A percentile compares a stretch with the other conserved stretches of the same genome.
These are phyloP conservation scores for Cryptoblepharus egeriae DNA, from an alignment of 2,797 vertebrate species.

Conservation along the genomic window DNA sequence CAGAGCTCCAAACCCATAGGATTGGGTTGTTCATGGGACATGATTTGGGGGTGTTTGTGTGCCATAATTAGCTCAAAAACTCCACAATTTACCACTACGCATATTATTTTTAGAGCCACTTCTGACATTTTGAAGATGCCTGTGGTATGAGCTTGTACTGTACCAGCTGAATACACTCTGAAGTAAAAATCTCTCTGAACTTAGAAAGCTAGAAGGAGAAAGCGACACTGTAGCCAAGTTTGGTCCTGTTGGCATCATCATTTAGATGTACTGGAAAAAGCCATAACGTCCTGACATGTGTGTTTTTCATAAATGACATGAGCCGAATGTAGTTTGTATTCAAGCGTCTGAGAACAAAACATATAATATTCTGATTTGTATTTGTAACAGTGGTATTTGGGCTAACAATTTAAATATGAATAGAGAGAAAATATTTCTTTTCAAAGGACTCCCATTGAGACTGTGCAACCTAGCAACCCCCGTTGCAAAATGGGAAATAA, in stretches of 20 bases:
- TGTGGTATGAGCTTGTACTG: not conserved
- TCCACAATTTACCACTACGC: not conserved
- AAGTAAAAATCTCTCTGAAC: too few species aligned
- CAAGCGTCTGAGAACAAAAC: not conserved
- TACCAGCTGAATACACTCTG: not conserved
- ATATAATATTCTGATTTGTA: not conserved
- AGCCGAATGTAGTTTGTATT: not conserved
- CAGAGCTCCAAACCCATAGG: too few species aligned
- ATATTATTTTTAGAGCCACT: not conserved
- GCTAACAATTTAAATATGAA: not conserved
- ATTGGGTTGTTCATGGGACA: too few species aligned
- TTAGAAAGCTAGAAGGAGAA: not conserved
- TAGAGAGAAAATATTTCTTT: not conserved
- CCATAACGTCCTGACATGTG: not conserved
- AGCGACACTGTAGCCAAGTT: not conserved
- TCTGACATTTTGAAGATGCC: not conserved
- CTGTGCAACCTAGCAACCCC: not conserved
- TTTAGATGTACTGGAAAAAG: not conserved
- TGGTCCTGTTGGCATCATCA: not conserved
- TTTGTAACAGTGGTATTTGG: not conserved
- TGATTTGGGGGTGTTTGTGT: too few species aligned
- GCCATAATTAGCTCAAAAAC: not conserved
- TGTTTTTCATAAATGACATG: not conserved
- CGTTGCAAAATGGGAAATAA: not conserved
- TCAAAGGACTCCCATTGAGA: slow-evolving; percentile 25